Percentiles rank a stretch among this genome's conserved stretches.
phyloP scores from a whole-genome alignment of 2,113 vertebrate genomes.

The Silurus glanis region DNA sequence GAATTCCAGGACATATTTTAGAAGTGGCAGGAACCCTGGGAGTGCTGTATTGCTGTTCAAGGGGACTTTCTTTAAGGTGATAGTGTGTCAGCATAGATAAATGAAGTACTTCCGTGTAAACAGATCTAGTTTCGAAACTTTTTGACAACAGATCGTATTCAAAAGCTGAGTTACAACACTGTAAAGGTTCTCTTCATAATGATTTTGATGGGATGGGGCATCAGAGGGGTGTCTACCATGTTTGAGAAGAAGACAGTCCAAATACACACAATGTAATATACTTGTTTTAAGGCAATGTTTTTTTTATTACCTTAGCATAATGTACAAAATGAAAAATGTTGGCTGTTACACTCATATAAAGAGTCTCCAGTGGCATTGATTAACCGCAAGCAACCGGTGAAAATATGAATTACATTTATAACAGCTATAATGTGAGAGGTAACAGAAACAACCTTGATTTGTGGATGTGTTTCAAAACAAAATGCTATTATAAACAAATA shows the following conservation, averaged over 20 bases:
- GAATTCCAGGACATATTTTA: too few species aligned
- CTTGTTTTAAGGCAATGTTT: not conserved
- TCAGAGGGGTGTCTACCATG: too few species aligned
- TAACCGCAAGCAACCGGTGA: not conserved
- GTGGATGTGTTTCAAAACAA: not conserved
- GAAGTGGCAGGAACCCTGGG: too few species aligned
- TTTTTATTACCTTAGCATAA: not conserved
- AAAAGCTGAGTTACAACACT: not conserved
- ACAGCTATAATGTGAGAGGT: not conserved
- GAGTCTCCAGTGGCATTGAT: not conserved
- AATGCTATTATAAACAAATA: not conserved
- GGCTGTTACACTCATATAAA: not conserved
- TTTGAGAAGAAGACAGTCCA: not conserved
- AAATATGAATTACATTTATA: not conserved
- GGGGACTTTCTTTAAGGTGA: too few species aligned
- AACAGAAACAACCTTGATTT: not conserved
- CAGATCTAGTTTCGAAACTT: too few species aligned
- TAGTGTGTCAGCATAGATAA: too few species aligned
- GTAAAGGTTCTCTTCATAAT: not conserved
- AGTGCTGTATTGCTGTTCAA: too few species aligned
- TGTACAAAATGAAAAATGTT: not conserved
- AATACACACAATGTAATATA: not conserved
- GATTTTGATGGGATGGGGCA: not conserved
- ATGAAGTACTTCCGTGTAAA: too few species aligned
- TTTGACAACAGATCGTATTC: too few species aligned